Evolutionary conservation across 2,888 invertebrate genomes (phyloP), one percentile per base, ranked within the genome.

Genomic region (Hipparchia sbordonii): DNA sequence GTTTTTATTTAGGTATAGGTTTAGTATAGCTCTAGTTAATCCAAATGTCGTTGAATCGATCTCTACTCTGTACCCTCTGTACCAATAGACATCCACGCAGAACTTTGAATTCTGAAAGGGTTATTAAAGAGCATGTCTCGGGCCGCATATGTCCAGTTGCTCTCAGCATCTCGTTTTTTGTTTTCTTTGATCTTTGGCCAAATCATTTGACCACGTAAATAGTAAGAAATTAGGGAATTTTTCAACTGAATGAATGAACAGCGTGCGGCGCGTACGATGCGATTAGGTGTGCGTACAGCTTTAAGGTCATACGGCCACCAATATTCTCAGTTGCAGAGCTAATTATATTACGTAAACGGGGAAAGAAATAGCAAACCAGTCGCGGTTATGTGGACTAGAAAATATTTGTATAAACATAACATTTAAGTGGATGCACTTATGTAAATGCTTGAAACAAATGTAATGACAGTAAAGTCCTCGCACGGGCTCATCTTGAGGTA

Each of bases 301-400:
- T 71, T 52, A 65, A 65, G 70, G 74, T 74, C 70, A 74, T 67
- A 52, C 59, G 67, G 70, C 69, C 46, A 74, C 74, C 48, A 71
- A 72, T 63, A 67, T 72, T 66, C 70, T 62, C 65, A 73, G 54
- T 74, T 67, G 61, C 69, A 51, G 59, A 70, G 60, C 66, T 74
- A 76, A 72, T 74, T 76, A 76, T 70, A 57, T 70, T 70, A 71
- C 69, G 59, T 70, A 60, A 73, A 72, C 59, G 56, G 54, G 68
- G 12, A 71, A 74, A 76, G 75, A 74, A 76, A 72, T 72, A 74
- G 72, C 71, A 70, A 74, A 74, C 74, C 69, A 71, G 74, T 72
- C 33, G 60, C 48, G 33, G 23, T 56, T 57, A 67, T 73, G 68
- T 74, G 72, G 60, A 74, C 72, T 57, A 74, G 75, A 76, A 70